Base-by-base conservation (phyloP, 2,888 invertebrate species). In the Nomada fabriciana region DNA sequence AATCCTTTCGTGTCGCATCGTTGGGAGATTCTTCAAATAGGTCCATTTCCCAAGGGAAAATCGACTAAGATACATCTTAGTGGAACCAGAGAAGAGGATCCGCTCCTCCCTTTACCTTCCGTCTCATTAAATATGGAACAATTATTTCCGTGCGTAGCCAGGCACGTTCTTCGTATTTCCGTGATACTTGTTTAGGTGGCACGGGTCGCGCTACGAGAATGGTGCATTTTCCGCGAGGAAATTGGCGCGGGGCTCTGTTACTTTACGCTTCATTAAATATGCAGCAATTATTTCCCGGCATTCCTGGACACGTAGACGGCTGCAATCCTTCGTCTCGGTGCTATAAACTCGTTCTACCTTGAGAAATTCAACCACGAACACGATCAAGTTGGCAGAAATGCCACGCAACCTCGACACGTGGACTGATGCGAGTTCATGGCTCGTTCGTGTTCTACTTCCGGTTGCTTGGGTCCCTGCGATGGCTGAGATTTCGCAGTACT, bases 91-190 rank as follows among this genome's bases (percentile, higher is more conserved):
- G 63, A 63, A 72, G 55, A 72, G 67, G 25, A 36, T 60, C 65
- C 61, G 53, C 57, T 65, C 77, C 77, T 76, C 73, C 61, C 64
- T 63, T 83, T 67, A 76, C 78, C 76, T 87, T 84, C 79, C 81
- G 75, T 86, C 85, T 88, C 88, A 85, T 90, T 90, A 88, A 88
- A 90, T 88, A 90, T 86, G 86, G 88, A 87, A 87, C 88, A 89
- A 89, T 89, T 91, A 88, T 90, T 89, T 83, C 85, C 86, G 81
- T 80, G 77, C 74, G 71, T 80, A 67, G 76, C 72, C 72, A 42
- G 77, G 82, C 84, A 86, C 85, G 86, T 75, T 50, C 55, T 52
- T 29, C 47, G 23, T 76, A 60, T 73, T 67, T 84, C 60, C 80
- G 77, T 74, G 86, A 86, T 57, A 25, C 86, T 82, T 86, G 80